These are phyloP conservation scores for Ploceus nigricollis DNA, from an alignment of 2,113 vertebrate genomes.

Conservation along the genomic window DNA sequence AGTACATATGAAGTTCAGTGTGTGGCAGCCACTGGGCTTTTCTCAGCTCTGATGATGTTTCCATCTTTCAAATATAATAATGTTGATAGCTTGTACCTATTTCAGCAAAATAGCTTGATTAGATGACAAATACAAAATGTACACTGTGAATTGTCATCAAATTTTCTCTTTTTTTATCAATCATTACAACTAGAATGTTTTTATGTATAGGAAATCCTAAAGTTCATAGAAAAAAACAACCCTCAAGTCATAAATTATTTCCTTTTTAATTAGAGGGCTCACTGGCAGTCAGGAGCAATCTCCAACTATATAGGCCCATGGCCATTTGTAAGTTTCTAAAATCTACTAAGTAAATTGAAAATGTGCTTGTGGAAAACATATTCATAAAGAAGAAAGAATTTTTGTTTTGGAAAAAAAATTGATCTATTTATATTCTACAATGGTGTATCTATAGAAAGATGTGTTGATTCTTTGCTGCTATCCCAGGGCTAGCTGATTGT, in stretches of 20 bases:
- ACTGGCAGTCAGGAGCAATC: not conserved
- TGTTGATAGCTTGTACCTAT: not conserved
- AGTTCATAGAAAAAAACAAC: not conserved
- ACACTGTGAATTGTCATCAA: not conserved
- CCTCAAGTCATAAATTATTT: not conserved
- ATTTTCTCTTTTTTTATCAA: not conserved
- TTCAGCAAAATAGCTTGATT: not conserved
- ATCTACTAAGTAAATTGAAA: not conserved
- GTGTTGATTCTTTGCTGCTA: not conserved
- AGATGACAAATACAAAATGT: not conserved
- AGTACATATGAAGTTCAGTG: not conserved
- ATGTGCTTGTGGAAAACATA: not conserved
- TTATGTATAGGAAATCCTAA: not conserved
- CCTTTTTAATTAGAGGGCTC: not conserved
- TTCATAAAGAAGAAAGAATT: not conserved
- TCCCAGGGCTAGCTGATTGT: not conserved
- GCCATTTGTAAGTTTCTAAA: not conserved
- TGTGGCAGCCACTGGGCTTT: not conserved
- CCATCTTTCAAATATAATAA: not conserved
- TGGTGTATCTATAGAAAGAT: not conserved
- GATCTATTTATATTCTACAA: not conserved
- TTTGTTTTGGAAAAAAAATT: not conserved
- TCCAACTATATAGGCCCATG: not conserved
- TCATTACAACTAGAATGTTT: not conserved
- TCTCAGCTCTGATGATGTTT: not conserved